Evolutionary conservation across 2,797 vertebrate genomes (phyloP).

Genomic region (Channa striata): DNA sequence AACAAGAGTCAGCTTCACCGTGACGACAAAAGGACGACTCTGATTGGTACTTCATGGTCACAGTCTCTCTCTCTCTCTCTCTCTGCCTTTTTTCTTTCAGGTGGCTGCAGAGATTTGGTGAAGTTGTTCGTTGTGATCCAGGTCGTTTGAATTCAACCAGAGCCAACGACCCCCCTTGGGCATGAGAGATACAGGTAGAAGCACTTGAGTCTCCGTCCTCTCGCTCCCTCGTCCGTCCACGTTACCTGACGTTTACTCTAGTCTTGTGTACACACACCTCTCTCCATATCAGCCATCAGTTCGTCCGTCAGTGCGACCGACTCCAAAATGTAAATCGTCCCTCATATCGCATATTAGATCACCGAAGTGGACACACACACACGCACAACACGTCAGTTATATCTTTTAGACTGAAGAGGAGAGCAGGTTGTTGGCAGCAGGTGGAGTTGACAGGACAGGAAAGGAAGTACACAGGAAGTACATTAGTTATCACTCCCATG

Average conservation of each 20-base stretch:
- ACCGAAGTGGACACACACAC: constrained; percentile 21
- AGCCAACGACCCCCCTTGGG: constrained; percentile 22
- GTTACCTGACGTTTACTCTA: constrained; percentile 77
- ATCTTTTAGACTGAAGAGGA: constrained; percentile 74
- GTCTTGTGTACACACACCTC: constrained; percentile 34
- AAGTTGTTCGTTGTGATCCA: constrained; percentile 6
- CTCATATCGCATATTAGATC: constrained; percentile 57
- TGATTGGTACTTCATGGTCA: constrained; percentile 12
- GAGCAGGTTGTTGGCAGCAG: constrained; percentile 30
- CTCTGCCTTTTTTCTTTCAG: constrained; percentile 42
- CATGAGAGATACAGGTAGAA: constrained; percentile 77
- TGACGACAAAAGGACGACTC: background rate
- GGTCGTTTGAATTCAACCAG: constrained; percentile 18
- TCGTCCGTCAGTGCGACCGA: constrained; percentile 34
- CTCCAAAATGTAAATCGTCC: constrained; percentile 52
- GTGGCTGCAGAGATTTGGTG: constrained; percentile 34
- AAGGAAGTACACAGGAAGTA: constrained; percentile 93
- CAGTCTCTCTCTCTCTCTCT: constrained; percentile 20
- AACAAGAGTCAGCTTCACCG: constrained; percentile 26
- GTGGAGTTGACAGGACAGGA: constrained; percentile 85
- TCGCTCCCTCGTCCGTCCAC: constrained; percentile 34
- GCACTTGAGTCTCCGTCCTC: constrained; percentile 63
- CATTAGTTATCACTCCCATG: constrained; percentile 94
- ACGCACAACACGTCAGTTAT: constrained; percentile 54
- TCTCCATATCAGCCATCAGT: constrained; percentile 49